Evolutionary conservation across 1,140 invertebrate genomes (phyloP), one percentile per base, ranked within the genome.

Genomic region (Acyrthosiphon pisum): DNA sequence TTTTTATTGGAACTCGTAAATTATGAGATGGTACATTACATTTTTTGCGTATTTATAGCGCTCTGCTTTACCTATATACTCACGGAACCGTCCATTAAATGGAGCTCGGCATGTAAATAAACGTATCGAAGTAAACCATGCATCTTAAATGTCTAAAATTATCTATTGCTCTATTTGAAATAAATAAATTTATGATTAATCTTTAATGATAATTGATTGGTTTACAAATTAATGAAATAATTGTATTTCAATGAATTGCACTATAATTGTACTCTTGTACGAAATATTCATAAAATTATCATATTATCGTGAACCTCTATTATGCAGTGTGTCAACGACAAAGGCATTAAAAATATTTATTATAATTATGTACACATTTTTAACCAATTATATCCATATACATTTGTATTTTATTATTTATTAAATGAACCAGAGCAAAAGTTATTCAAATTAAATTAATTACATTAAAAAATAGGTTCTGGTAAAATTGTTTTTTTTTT

Each of bases 31-130:
- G 3, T 88, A 50, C 4, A 9, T 41, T 44, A 90, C 37, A 90
- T 44, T 30, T 60, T 56, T 41, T 22, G 22, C 23, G 41, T 90
- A 44, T 90, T 60, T 90, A 60, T 90, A 60, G n/a, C 22, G 35
- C 11, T 53, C 26, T 68, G 56, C 89, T 90, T 90, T 90, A 68
- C 53, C 35, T 68, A 44, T 44, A 41, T 90, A 90, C 11, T 41
- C 37, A 60, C 4, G 37, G 53, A 90, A 90, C 89, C 89, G 89
- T 90, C 89, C 89, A 60, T 44, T 90, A 44, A 60, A 30, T 56
- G n/a, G 87, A 90, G 11, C 53, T 90, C 26, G 20, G 37, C 26
- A 44, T 60, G 37, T 90, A 68, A 68, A 68, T 90, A 68, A n/a
- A 68, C 4, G 35, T 60, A 0, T 26, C 14, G 1, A 90, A 68